These are phyloP conservation scores for Conus canariensis DNA, from an alignment of 2,888 invertebrate genomes.

Conservation along the genomic window DNA sequence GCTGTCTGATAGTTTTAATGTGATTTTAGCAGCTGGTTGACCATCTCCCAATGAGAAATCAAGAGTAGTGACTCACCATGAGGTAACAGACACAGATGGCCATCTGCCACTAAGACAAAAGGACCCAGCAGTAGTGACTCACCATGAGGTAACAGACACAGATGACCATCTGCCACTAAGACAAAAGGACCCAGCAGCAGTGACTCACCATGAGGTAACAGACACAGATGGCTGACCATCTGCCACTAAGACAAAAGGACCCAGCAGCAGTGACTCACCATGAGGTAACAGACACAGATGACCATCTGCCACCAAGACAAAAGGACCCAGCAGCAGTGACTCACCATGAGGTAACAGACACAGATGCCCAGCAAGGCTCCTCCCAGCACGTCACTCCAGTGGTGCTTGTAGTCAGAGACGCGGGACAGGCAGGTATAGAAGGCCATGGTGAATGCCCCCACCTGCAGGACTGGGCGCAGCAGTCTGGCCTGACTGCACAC, in stretches of 20 bases:
- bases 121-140: too few relatives aligned
- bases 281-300: conserved; percentile 74
- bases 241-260: too few relatives aligned
- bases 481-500: conserved; percentile 81
- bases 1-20: too few relatives aligned
- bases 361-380: conserved; percentile 83
- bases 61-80: conserved; percentile 33
- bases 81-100: conserved; percentile 78
- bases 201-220: too few relatives aligned
- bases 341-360: conserved; percentile 72
- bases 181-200: too few relatives aligned
- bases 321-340: neutral
- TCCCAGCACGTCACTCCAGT: conserved; percentile 97
- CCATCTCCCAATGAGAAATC: conserved; percentile 55
- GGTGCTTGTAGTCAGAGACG: conserved; percentile 97
- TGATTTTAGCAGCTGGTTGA: conserved; percentile 75
- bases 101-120: conserved; percentile 56
- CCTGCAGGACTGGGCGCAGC: conserved; percentile 89
- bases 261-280: conserved; percentile 36
- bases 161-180: too few relatives aligned
- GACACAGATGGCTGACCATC: too few relatives aligned
- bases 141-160: too few relatives aligned
- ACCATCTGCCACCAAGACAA: conserved; percentile 65
- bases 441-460: conserved; percentile 88
- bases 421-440: conserved; percentile 84